A percentile compares a stretch with the other conserved stretches of the same genome.
Conservation (phyloP, 2,797 vertebrate species). For the Dryobates pubescens region DNA sequence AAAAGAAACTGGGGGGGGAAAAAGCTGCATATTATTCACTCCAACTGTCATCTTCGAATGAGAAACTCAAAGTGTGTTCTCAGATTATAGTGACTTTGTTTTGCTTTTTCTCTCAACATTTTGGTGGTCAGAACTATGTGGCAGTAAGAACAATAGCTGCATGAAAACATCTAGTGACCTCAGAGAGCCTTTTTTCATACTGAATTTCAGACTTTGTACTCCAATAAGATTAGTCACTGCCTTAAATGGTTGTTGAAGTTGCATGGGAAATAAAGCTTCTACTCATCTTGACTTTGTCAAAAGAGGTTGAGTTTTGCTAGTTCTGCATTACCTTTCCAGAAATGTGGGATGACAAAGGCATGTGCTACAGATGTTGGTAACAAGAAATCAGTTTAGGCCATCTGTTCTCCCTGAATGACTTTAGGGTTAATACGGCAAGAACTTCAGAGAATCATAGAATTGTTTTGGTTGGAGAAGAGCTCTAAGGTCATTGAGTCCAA, state of each 20-base stretch:
- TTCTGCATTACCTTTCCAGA: background rate
- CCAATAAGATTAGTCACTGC: background rate
- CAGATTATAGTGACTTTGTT: rapidly evolving
- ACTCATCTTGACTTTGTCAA: rapidly evolving
- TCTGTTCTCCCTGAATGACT: background rate
- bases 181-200: background rate
- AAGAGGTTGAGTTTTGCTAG: background rate
- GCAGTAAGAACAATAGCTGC: background rate
- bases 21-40: background rate
- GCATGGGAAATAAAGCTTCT: background rate
- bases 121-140: background rate
- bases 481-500: too few species aligned
- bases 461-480: too few species aligned
- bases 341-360: background rate
- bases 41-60: background rate
- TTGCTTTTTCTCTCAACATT: background rate
- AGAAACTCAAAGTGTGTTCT: background rate
- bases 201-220: background rate
- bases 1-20: background rate
- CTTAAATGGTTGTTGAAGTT: background rate
- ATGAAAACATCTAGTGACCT: background rate
- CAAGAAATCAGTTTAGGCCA: background rate
- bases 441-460: background rate
- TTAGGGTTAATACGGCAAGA: background rate
- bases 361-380: background rate